Evolutionary conservation across 2,113 vertebrate species (phyloP).

Genomic region (Syngnathus scovelli): DNA sequence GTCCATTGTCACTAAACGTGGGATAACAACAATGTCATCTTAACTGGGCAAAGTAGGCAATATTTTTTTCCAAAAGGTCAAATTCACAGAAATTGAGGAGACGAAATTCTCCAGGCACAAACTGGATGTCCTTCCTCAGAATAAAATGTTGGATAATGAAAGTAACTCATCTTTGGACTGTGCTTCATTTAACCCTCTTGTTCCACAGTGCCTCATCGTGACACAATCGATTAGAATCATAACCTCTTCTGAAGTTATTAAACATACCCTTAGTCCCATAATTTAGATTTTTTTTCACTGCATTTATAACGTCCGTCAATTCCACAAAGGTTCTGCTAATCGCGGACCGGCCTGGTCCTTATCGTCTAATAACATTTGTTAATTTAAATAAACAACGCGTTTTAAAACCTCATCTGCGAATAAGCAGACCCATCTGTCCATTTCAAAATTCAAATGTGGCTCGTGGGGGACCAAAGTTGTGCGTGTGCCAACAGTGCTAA

Average conservation of each 20-base stretch:
- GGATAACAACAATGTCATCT: constrained; percentile 22
- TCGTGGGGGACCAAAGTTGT: background rate
- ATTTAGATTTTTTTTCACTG: too few relatives aligned
- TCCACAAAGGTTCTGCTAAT: too few relatives aligned
- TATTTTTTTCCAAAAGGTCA: constrained; percentile 24
- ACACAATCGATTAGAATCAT: background rate
- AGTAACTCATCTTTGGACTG: background rate
- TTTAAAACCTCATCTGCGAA: background rate
- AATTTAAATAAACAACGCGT: background rate
- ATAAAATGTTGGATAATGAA: background rate
- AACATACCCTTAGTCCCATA: background rate
- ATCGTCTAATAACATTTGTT: too few relatives aligned
- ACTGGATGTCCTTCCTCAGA: background rate
- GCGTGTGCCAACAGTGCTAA: background rate
- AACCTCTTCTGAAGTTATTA: background rate
- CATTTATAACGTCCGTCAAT: too few relatives aligned
- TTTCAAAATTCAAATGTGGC: background rate
- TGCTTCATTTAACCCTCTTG: background rate
- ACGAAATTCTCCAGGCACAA: background rate
- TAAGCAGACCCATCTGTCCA: background rate
- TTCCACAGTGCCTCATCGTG: background rate
- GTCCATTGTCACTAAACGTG: constrained; percentile 24
- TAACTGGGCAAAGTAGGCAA: constrained; percentile 12
- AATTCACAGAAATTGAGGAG: background rate
- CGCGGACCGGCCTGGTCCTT: too few relatives aligned